Percentiles rank a stretch among this genome's conserved stretches.
Evolutionary conservation across 1,140 invertebrate genomes (phyloP).

Genomic region (Trichomalopsis sarcophagae): DNA sequence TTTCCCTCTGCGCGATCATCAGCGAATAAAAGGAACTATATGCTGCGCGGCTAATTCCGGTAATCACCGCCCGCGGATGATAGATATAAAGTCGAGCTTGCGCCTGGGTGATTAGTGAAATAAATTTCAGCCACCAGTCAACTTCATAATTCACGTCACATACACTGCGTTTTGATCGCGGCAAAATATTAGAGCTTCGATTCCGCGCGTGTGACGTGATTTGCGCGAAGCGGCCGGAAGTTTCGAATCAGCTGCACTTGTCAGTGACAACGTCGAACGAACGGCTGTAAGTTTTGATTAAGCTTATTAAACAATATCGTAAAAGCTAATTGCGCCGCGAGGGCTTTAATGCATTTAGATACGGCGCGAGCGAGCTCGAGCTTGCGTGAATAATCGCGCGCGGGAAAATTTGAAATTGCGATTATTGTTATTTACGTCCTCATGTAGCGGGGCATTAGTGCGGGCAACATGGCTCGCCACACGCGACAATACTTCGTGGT

Average conservation of each 20-base stretch:
- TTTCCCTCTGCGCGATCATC: background rate
- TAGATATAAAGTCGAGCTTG: background rate
- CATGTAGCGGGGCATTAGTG: background rate
- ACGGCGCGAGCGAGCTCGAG: background rate
- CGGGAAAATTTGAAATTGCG: constrained; percentile 26
- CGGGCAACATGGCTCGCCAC: background rate
- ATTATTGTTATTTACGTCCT: constrained; percentile 43
- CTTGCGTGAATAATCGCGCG: constrained; percentile 12
- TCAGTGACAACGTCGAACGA: background rate
- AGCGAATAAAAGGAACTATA: background rate
- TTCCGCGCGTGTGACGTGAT: background rate
- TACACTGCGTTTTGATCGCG: background rate
- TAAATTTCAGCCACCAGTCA: background rate
- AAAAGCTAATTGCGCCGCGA: constrained; percentile 2
- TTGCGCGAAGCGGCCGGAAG: background rate
- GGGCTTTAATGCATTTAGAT: constrained; percentile 10
- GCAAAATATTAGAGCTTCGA: background rate
- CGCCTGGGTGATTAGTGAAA: background rate
- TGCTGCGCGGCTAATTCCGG: background rate
- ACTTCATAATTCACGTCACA: background rate
- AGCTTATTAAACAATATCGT: constrained; percentile 29
- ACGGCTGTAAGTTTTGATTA: constrained; percentile 5
- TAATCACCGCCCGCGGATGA: background rate
- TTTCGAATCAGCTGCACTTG: background rate
- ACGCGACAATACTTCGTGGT: constrained; percentile 25